phyloP scores from a whole-genome alignment of 1,140 invertebrate genomes.

The Eubasilissa regina region DNA sequence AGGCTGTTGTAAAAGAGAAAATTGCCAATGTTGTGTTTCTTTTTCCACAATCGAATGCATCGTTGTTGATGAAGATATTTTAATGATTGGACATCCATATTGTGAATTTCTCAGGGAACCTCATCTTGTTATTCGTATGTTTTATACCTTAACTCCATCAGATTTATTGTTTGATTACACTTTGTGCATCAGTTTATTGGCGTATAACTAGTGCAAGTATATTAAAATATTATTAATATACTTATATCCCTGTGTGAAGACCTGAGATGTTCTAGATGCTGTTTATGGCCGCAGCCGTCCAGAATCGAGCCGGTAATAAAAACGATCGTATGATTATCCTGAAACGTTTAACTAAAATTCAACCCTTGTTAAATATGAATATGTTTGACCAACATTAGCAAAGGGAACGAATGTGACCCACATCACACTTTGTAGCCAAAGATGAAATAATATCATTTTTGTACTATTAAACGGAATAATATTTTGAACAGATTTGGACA shows the following conservation, averaged over 20 bases:
- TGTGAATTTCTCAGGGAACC: neutral
- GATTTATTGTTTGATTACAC: conserved; percentile 41
- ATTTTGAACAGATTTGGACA: too few species aligned
- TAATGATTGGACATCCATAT: conserved; percentile 11
- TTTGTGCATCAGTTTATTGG: conserved; percentile 38
- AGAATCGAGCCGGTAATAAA: conserved; percentile 15
- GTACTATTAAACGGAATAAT: too few species aligned
- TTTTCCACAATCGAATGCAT: neutral
- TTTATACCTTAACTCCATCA: neutral
- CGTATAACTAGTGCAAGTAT: conserved; percentile 25
- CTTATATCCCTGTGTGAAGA: neutral
- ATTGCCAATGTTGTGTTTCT: neutral
- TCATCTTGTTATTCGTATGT: conserved; percentile 17
- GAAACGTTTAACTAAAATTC: conserved; percentile 5
- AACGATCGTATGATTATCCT: conserved; percentile 3
- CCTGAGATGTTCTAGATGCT: neutral
- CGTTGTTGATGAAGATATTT: conserved; percentile 1
- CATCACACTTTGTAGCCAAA: too few species aligned
- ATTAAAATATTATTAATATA: conserved; percentile 24
- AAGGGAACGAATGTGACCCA: too few species aligned
- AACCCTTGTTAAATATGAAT: neutral
- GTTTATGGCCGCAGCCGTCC: conserved; percentile 18
- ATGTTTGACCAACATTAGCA: neutral
- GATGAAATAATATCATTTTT: too few species aligned
- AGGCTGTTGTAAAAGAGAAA: neutral